A percentile compares a stretch with the other conserved stretches of the same genome.
phyloP scores from a whole-genome alignment of 2,797 vertebrate species.

The Sebastes minor region DNA sequence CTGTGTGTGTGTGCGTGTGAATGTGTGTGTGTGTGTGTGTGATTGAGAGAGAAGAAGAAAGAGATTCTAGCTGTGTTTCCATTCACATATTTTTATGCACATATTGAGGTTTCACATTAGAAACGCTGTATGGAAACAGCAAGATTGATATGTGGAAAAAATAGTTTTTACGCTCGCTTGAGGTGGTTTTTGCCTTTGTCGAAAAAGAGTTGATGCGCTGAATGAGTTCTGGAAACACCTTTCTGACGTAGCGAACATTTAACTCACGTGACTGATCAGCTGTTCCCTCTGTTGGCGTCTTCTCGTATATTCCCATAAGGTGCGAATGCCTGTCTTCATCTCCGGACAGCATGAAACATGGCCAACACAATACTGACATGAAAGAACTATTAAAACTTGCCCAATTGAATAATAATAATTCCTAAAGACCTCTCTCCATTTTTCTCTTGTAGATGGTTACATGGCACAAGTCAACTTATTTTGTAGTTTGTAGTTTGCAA shows the following conservation, averaged over 20 bases:
- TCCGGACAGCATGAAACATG: no score
- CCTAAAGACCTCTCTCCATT: rapidly evolving
- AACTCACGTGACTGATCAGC: no score
- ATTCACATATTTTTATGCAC: no score
- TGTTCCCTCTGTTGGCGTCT: no score
- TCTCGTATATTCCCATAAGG: no score
- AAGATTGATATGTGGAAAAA: background rate
- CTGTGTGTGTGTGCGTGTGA: no score
- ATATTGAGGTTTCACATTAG: background rate
- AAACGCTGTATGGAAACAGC: background rate
- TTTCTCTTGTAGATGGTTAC: background rate
- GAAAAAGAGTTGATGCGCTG: background rate
- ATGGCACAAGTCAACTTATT: background rate
- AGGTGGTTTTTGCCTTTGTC: background rate
- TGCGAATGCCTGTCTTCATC: rapidly evolving
- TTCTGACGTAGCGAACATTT: no score
- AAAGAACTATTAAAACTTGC: no score
- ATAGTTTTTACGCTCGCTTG: background rate
- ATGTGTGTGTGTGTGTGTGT: no score
- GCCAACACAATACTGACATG: no score
- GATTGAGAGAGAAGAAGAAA: no score
- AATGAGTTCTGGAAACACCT: background rate
- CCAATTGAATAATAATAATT: background rate
- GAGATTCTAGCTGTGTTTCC: no score
- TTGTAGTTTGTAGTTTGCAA: background rate